Percentiles rank a stretch among this genome's conserved stretches.
Evolutionary conservation across 2,113 vertebrate species (phyloP).

Genomic region (Syngnathoides biaculeatus): DNA sequence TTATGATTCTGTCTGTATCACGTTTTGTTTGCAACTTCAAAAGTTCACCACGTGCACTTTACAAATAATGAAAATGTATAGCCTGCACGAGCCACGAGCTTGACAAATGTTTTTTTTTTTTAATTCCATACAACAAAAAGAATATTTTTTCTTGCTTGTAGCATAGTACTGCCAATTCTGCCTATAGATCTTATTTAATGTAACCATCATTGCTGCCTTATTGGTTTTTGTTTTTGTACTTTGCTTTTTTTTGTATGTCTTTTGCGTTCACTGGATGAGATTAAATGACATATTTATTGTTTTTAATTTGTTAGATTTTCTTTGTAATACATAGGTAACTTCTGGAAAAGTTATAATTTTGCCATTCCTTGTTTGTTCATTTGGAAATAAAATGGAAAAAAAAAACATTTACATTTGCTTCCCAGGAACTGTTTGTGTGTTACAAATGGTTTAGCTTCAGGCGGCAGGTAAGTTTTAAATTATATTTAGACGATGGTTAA

Average conservation of each 20-base stretch:
- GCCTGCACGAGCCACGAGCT: slow-evolving; percentile 68
- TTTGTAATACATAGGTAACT: slow-evolving; percentile 71
- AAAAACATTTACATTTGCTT: slow-evolving; percentile 16
- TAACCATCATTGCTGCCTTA: slow-evolving; percentile 75
- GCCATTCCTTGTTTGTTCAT: slow-evolving; percentile 81
- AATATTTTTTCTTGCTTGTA: slow-evolving; percentile 53
- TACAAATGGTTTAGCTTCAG: no score
- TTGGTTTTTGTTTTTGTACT: slow-evolving; percentile 58
- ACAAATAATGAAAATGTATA: slow-evolving; percentile 48
- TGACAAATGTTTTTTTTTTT: slow-evolving; percentile 60
- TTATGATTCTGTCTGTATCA: slow-evolving; percentile 36
- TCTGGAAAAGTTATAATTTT: slow-evolving; percentile 77
- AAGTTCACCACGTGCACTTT: slow-evolving; percentile 89
- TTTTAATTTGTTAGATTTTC: slow-evolving; percentile 79
- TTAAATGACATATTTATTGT: slow-evolving; percentile 89
- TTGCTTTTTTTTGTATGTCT: slow-evolving; percentile 60
- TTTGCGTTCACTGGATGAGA: slow-evolving; percentile 70
- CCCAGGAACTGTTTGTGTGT: not conserved
- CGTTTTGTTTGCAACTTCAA: slow-evolving; percentile 67
- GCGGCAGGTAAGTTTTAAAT: no score
- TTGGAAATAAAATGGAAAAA: slow-evolving; percentile 63
- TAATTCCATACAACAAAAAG: slow-evolving; percentile 41
- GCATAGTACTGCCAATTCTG: slow-evolving; percentile 83
- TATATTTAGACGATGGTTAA: no score
- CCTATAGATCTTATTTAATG: slow-evolving; percentile 72